phyloP scores from a whole-genome alignment of 2,797 vertebrate genomes.

The Notoglanidium macrostoma region DNA sequence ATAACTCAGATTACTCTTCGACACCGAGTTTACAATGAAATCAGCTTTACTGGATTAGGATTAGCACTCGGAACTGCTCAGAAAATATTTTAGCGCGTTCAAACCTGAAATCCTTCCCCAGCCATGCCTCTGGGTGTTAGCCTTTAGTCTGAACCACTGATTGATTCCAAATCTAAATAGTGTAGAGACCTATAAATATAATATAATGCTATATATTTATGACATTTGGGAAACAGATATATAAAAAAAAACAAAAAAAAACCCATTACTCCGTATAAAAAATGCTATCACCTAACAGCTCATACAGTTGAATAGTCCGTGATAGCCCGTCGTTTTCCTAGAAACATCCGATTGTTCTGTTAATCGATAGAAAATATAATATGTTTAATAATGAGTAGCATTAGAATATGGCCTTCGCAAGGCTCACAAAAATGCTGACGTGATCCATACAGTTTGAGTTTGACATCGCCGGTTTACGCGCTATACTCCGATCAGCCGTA shows the following conservation, averaged over 20 bases:
- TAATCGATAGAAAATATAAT: no score
- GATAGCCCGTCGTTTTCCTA: background rate
- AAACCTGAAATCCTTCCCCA: background rate
- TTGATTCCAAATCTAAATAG: background rate
- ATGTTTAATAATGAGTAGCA: no score
- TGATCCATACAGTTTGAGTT: background rate
- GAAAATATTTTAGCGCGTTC: no score
- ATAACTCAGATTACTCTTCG: background rate
- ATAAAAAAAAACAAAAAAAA: no score
- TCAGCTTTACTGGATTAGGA: background rate
- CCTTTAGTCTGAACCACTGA: background rate
- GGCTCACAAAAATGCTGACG: background rate
- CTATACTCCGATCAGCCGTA: no score
- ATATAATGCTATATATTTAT: background rate
- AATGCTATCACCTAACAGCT: background rate
- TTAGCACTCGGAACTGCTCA: background rate
- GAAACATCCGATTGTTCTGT: no score
- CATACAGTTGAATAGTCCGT: background rate
- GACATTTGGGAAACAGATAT: background rate
- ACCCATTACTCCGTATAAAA: background rate
- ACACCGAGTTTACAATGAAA: background rate
- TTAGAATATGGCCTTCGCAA: background rate
- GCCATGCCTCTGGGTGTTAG: background rate
- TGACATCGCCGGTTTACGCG: no score
- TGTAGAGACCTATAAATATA: background rate